Base-by-base conservation (phyloP, 2,113 vertebrate species). In the Deroptyus accipitrinus region DNA sequence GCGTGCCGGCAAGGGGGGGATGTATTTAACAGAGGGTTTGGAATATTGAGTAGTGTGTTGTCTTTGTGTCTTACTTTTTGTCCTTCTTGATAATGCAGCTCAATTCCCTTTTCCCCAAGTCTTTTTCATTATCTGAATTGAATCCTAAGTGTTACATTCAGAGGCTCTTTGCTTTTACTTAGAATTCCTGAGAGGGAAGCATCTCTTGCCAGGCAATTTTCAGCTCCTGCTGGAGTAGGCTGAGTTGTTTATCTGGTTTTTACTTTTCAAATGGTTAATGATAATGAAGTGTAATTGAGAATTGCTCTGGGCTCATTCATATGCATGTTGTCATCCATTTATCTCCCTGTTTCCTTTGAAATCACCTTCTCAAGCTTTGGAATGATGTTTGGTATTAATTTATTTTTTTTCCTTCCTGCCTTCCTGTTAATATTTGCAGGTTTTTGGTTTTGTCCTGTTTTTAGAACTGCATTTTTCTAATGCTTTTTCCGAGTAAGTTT, bases 331-430 rank as follows among this genome's bases (percentile, higher is more conserved):
- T 69, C 72, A 66, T 72, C 30, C 46, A 91, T 94, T 96, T 94
- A 69, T 94, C 91, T 94, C 52, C 42, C 18, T 35, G 9, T 95
- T 96, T 97, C 91, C 92, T 96, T 95, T 89, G 82, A 97, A 97
- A 83, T 90, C 87, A 90, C 96, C 93, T 95, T 96, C 77, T 94
- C 77, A 42, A 93, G 80, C 66, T 90, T 79, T 84, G 15, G 22
- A 91, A 55, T 88, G 12, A 59, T 66, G 31, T 89, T 92, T 91
- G 57, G 28, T 93, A 68, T 49, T 88, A 28, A 20, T 74, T 52
- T 59, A 23, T 59, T 41, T 79, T 83, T 85, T 19, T 70, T 81
- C 64, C 28, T 79, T 85, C 25, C 55, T 84, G 57, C 37, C 28
- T 88, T 91, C 51, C 57, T 87, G 44, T 83, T 88, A 82, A 68